Evolutionary conservation across 2,113 vertebrate species (phyloP).

Genomic region (Nasalis larvatus): DNA sequence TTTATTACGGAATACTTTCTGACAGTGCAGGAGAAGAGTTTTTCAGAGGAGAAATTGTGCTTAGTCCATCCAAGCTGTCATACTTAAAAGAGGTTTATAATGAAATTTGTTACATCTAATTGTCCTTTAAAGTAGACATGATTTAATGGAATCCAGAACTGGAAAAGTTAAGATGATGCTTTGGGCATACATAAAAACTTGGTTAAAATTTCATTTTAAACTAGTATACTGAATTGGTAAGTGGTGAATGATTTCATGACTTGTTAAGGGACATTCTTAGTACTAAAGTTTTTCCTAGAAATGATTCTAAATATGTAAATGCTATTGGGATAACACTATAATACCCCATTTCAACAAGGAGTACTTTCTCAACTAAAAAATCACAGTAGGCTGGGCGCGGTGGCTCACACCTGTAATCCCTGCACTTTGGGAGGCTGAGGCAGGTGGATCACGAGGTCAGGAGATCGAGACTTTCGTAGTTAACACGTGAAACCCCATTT

Average conservation of each 20-base stretch:
- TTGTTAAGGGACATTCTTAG: background rate
- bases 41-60: background rate
- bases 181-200: constrained; percentile 15
- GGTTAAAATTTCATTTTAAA: constrained; percentile 38
- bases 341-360: constrained; percentile 5
- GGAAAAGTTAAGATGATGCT: constrained; percentile 15
- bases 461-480: too few species aligned
- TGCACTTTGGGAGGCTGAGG: too few species aligned
- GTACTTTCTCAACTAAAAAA: background rate
- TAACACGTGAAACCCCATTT: too few species aligned
- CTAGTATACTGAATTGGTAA: background rate
- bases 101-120: background rate
- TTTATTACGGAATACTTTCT: constrained; percentile 40
- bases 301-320: background rate
- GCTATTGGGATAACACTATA: background rate
- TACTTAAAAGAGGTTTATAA: background rate
- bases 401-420: too few species aligned
- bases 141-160: background rate
- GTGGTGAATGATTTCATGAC: background rate
- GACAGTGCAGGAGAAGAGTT: background rate
- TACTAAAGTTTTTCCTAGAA: background rate
- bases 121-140: constrained; percentile 5
- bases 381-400: background rate
- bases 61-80: background rate
- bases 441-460: too few species aligned